Evolutionary conservation across 2,888 invertebrate species (phyloP), one percentile per base, ranked within the genome.

Genomic region (Matsumyia berberina): DNA sequence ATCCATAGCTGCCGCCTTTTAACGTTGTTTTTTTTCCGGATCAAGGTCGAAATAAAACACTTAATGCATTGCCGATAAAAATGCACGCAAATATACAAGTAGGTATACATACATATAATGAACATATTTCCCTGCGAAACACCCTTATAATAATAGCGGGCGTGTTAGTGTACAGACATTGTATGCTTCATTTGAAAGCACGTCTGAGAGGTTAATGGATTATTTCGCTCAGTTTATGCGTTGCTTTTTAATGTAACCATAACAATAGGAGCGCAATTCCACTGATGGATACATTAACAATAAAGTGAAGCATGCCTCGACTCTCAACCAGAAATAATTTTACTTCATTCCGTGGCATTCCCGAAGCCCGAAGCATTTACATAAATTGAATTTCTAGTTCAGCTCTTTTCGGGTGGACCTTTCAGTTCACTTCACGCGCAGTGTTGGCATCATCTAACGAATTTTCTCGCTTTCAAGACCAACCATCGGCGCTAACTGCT

Each of bases 201-300:
- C 55, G 79, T 85, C 83, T 85, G 79, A 79, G 69, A 79, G 83
- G 79, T 85, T 85, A 85, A 85, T 85, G 83, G 83, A 85, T 85
- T 85, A 85, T 79, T 85, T 73, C 57, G 78, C 74, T 70, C 67
- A 74, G 57, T 74, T 79, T 51, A 58, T 67, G 42, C 53, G 37
- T 33, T 73, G 15, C 70, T 37, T 76, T 70, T 69, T 70, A 80
- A 66, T 80, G 85, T 58, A 66, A 49, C 58, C 69, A 64, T 66
- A 64, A 85, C 64, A 80, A 80, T 53, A 24, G 66, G 58, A 53
- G 60, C n/a, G n/a, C 62, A 80, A 60, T 74, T 69, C 70, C 12
- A 62, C 74, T 76, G 70, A 74, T 85, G 57, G 64, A 80, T 85
- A 70, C 79, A 80, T 85, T 80, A 64, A 66, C 62, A 57, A 70